phyloP scores from a whole-genome alignment of 1,140 invertebrate genomes.

The Plodia interpunctella region DNA sequence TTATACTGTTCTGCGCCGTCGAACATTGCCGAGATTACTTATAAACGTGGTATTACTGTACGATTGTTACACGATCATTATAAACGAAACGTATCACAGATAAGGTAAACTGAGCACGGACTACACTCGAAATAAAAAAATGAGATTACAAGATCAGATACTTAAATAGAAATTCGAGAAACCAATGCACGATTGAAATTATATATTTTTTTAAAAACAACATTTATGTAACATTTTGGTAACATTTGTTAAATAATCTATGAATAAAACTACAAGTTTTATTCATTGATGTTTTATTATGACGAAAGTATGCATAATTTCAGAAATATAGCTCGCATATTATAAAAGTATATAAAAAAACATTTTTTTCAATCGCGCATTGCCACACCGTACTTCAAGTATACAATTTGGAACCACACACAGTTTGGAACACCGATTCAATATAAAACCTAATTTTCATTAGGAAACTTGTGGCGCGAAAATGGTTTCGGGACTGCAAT shows the following conservation, averaged over 20 bases:
- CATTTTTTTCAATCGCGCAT: neutral
- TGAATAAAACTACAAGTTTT: no score
- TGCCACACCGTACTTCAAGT: neutral
- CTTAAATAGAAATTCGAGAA: neutral
- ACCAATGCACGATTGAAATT: slow-evolving; percentile 4
- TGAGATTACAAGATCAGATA: slow-evolving; percentile 22
- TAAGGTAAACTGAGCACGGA: slow-evolving; percentile 48
- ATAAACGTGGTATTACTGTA: no score
- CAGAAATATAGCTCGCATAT: no score
- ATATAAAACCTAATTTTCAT: no score
- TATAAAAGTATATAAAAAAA: neutral
- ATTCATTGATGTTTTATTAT: no score
- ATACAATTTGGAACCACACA: no score
- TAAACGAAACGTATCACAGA: slow-evolving; percentile 70
- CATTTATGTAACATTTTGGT: neutral
- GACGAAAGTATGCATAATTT: no score
- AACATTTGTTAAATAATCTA: neutral
- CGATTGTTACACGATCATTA: slow-evolving; percentile 30
- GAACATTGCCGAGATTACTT: no score
- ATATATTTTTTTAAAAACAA: neutral
- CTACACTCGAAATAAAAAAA: slow-evolving; percentile 14
- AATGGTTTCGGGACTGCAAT: no score
- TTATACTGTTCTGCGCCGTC: no score
- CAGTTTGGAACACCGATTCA: no score
- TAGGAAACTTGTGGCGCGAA: no score